Evolutionary conservation across 2,797 vertebrate genomes (phyloP).

Genomic region (Hyperoplus lanceolatus): DNA sequence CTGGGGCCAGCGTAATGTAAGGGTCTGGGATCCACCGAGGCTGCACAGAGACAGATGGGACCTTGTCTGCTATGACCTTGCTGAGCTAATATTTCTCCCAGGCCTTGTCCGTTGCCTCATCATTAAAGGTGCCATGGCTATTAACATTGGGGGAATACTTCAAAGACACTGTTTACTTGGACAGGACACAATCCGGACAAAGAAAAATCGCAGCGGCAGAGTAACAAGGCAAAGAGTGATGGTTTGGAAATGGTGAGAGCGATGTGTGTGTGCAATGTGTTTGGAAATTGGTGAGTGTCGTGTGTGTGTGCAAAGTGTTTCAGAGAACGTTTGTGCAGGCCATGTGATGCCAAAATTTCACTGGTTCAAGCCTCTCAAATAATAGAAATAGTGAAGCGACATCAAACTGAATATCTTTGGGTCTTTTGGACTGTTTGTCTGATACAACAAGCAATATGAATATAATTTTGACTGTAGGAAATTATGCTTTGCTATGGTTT

Average conservation of each 20-base stretch:
- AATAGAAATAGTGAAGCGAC: background rate
- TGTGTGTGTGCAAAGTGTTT: too few species aligned
- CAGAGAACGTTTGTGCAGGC: too few species aligned
- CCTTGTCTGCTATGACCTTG: constrained; percentile 84
- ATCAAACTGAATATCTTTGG: background rate
- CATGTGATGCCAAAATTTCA: background rate
- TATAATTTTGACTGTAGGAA: background rate
- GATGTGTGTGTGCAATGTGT: constrained; percentile 2
- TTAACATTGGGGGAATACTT: constrained; percentile 79
- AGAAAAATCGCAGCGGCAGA: constrained; percentile 52
- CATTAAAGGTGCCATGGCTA: constrained; percentile 79
- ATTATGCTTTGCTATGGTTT: background rate
- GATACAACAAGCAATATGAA: background rate
- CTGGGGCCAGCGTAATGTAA: constrained; percentile 79
- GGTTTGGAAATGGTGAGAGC: constrained; percentile 43
- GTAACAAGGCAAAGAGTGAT: constrained; percentile 56
- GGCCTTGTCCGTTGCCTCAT: constrained; percentile 80
- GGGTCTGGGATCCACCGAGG: constrained; percentile 75
- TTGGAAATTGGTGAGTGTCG: too few species aligned
- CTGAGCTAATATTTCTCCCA: constrained; percentile 81
- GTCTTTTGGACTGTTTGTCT: background rate
- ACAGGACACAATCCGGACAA: constrained; percentile 60
- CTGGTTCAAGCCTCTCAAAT: background rate
- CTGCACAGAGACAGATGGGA: constrained; percentile 85
- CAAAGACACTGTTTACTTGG: constrained; percentile 75